A percentile compares a stretch with the other conserved stretches of the same genome.
phyloP scores from a whole-genome alignment of 2,888 invertebrate species.

The Catocala sponsa region DNA sequence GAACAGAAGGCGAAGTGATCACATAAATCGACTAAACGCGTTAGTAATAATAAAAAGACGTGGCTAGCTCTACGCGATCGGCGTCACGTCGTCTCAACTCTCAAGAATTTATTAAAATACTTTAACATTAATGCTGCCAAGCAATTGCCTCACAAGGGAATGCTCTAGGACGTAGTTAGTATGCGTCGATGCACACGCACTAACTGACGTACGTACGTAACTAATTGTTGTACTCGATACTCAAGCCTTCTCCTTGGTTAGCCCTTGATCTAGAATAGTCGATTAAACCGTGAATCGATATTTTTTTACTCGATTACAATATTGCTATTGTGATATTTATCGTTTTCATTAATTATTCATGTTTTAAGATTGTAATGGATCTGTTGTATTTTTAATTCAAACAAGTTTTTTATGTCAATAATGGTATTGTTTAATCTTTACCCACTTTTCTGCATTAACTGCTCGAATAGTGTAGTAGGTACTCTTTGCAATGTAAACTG shows the following conservation, averaged over 20 bases:
- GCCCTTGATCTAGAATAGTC: constrained; percentile 68
- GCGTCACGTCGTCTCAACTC: constrained; percentile 30
- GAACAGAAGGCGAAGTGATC: constrained; percentile 27
- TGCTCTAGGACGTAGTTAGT: constrained; percentile 70
- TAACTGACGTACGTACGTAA: constrained; percentile 42
- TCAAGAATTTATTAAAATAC: constrained; percentile 38
- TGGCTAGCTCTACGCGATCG: constrained; percentile 14
- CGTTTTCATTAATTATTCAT: constrained; percentile 14
- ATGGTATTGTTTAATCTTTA: neutral
- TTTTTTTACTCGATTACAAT: constrained; percentile 32
- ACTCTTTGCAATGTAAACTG: too few species aligned
- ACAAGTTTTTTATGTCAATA: neutral
- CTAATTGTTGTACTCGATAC: constrained; percentile 51
- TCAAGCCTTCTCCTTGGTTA: constrained; percentile 54
- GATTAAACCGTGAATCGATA: constrained; percentile 40
- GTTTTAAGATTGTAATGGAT: neutral
- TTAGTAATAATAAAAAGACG: constrained; percentile 17
- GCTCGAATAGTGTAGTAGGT: too few species aligned
- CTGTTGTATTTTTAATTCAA: neutral
- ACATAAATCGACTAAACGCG: constrained; percentile 33
- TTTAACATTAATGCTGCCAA: constrained; percentile 57
- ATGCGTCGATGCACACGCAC: constrained; percentile 57
- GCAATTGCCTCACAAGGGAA: constrained; percentile 61
- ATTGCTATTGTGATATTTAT: constrained; percentile 22
- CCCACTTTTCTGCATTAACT: neutral